These are phyloP conservation scores for Phyllopteryx taeniolatus DNA, from an alignment of 2,113 vertebrate species.

Conservation along the genomic window DNA sequence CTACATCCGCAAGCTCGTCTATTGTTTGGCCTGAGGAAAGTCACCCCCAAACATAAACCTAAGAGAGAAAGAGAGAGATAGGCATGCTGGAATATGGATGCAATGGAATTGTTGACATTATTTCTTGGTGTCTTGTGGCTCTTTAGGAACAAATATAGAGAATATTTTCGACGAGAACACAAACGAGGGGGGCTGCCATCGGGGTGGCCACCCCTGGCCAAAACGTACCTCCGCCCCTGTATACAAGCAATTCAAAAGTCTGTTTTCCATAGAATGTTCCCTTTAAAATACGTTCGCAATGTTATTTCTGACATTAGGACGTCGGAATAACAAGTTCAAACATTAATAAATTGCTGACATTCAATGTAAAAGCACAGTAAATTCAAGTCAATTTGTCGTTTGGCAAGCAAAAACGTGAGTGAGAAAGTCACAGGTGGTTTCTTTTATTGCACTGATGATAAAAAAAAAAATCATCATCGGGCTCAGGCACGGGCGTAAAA, in stretches of 20 bases:
- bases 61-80: slow-evolving; percentile 14
- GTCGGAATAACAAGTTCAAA: not conserved
- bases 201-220: too few relatives aligned
- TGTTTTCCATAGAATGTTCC: not conserved
- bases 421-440: not conserved
- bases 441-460: not conserved
- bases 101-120: not conserved
- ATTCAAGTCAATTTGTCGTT: not conserved
- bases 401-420: not conserved
- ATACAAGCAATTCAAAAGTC: not conserved
- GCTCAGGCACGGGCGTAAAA: not conserved
- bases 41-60: slow-evolving; percentile 58
- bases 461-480: not conserved
- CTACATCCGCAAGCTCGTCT: slow-evolving; percentile 12
- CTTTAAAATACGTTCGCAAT: not conserved
- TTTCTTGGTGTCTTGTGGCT: too few relatives aligned
- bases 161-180: too few relatives aligned
- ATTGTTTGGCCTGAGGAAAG: slow-evolving; percentile 43
- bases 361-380: not conserved
- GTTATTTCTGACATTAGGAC: not conserved
- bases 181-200: too few relatives aligned
- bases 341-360: not conserved
- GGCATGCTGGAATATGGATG: not conserved
- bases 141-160: too few relatives aligned
- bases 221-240: too few relatives aligned